Percentiles rank a stretch among this genome's conserved stretches.
Conservation (phyloP, 2,888 invertebrate species). For the Leptopilina myrica region DNA sequence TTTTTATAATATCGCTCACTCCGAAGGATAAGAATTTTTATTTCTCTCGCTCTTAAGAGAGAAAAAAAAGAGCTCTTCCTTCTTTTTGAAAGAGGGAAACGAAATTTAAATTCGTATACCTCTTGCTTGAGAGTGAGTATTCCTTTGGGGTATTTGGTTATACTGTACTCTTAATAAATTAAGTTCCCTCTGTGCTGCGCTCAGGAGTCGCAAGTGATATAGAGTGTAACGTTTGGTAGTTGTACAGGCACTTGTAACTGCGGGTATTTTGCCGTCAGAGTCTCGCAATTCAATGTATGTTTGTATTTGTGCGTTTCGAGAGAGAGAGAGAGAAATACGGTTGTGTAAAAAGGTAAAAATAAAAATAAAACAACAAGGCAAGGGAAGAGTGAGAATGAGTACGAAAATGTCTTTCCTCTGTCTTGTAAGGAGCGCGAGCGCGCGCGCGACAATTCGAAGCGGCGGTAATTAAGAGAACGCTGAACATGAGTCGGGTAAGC, state of each 20-base stretch:
- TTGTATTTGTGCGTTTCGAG: constrained; percentile 1
- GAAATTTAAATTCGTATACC: background rate
- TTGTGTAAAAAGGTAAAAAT: constrained; percentile 26
- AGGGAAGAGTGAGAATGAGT: constrained; percentile 39
- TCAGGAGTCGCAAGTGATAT: background rate
- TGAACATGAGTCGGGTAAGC: constrained; percentile 43
- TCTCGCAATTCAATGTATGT: constrained; percentile 26
- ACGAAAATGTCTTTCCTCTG: constrained; percentile 50
- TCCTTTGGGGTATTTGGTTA: background rate
- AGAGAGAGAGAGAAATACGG: background rate
- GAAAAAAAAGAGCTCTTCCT: too few species aligned
- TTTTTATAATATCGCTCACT: background rate
- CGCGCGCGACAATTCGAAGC: constrained; percentile 47
- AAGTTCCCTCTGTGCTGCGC: constrained; percentile 50
- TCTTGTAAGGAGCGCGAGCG: constrained; percentile 28
- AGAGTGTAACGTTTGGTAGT: constrained; percentile 8
- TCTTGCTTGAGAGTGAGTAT: background rate
- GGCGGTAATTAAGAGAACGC: constrained; percentile 50
- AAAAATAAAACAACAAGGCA: background rate
- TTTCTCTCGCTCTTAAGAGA: background rate
- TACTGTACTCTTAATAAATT: constrained; percentile 55
- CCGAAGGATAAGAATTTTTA: constrained; percentile 25
- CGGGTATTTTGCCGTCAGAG: constrained; percentile 19
- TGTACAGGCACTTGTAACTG: background rate
- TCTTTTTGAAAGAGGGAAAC: too few species aligned